phyloP scores from a whole-genome alignment of 1,140 invertebrate genomes.

The Leptinotarsa defecta region DNA sequence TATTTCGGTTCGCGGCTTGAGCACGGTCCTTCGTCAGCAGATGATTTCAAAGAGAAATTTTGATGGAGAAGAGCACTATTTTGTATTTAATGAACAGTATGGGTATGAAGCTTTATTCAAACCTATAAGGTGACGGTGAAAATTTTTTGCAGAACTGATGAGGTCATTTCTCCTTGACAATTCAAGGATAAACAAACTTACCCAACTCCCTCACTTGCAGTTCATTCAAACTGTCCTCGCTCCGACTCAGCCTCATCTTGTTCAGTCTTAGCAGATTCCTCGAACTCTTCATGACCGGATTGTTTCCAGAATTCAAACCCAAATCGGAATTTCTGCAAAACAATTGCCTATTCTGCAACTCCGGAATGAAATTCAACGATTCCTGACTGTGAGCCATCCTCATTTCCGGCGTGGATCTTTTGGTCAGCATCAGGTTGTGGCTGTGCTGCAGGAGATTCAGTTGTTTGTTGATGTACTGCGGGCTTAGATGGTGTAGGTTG shows the following conservation, averaged over 20 bases:
- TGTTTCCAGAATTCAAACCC: conserved; percentile 12
- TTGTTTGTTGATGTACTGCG: conserved; percentile 45
- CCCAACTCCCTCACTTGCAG: conserved; percentile 30
- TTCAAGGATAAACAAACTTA: background rate
- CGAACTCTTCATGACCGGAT: conserved; percentile 31
- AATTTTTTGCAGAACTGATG: no score
- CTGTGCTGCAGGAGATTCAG: conserved; percentile 39
- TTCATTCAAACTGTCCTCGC: conserved; percentile 49
- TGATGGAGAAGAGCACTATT: no score
- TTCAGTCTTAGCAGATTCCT: conserved; percentile 42
- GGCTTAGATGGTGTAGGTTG: conserved; percentile 45
- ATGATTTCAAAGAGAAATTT: no score
- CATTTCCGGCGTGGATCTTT: background rate
- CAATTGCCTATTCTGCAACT: background rate
- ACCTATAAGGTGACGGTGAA: no score
- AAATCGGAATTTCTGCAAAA: conserved; percentile 6
- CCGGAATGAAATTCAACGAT: background rate
- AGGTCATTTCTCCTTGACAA: no score
- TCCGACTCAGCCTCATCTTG: conserved; percentile 48
- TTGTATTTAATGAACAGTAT: no score
- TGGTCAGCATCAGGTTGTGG: background rate
- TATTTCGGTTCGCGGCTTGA: no score
- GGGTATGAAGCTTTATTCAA: no score
- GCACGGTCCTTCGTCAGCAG: no score
- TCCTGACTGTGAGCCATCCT: conserved; percentile 22